Conservation (phyloP, 2,797 vertebrate species). For the Acrossocheilus fasciatus region DNA sequence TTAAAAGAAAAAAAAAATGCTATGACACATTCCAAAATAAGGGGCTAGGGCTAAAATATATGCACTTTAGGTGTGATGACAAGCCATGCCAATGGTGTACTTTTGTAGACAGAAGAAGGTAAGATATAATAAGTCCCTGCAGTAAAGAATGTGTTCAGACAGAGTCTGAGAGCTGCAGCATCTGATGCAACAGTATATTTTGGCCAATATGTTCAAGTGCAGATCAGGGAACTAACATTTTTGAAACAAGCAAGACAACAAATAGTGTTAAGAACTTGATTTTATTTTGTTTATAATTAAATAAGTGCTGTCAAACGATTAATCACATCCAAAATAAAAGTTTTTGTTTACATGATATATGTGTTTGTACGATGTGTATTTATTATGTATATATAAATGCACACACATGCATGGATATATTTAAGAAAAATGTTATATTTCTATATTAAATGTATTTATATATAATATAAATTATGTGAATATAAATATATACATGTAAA, state of each 20-base stretch:
- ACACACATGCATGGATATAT: too few relatives aligned
- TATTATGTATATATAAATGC: too few relatives aligned
- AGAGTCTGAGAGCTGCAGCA: slow-evolving; percentile 28
- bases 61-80: slow-evolving; percentile 5
- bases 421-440: too few relatives aligned
- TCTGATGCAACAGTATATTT: slow-evolving; percentile 47
- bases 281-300: not conserved
- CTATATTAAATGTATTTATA: too few relatives aligned
- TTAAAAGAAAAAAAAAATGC: not conserved
- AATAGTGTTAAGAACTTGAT: slow-evolving; percentile 2
- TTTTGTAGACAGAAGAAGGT: not conserved
- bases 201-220: slow-evolving; percentile 44
- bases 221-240: slow-evolving; percentile 39
- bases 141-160: not conserved
- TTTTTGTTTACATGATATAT: too few relatives aligned
- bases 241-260: slow-evolving; percentile 33
- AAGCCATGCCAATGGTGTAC: not conserved
- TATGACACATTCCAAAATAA: slow-evolving; percentile 4
- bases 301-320: too few relatives aligned
- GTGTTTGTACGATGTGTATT: too few relatives aligned
- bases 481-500: too few relatives aligned
- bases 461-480: too few relatives aligned
- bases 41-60: not conserved
- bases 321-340: too few relatives aligned
- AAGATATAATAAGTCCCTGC: slow-evolving; percentile 11